Base-by-base conservation (phyloP, 2,797 vertebrate species). In the Lepilemur ruficaudatus region DNA sequence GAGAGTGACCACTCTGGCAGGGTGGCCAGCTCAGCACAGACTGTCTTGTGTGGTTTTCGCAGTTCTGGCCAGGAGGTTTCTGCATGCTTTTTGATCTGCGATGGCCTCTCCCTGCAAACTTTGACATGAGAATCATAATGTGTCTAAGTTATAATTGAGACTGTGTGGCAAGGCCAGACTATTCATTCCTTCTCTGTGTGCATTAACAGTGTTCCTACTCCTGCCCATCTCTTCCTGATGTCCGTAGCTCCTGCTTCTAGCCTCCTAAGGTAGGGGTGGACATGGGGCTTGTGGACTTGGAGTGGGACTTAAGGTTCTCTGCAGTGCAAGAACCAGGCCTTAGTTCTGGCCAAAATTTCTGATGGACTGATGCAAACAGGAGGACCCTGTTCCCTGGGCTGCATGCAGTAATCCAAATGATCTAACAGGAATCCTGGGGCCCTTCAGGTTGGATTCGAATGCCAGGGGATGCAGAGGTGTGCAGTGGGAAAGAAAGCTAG, bases 161-260 rank as follows among this genome's bases (percentile, higher is more conserved):
- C 1, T 14, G 38, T 43, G 0, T 1, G 18, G 30, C 73, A 72
- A 52, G 78, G 28, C 48, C 18, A n/a, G 7, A 41, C 52, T 61
- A 50, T 55, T 55, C 52, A 28, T 72, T 41, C 13, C 50, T 57
- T 61, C 38, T 32, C 63, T 20, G 3, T 25, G 43, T 57, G 7
- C 20, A 1, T 14, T 7, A 63, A 63, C 14, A 30, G 17, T 12
- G 35, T 72, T 59, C 75, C 23, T 48, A 1, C 32, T 35, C 50
- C 23, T 0, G 0, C 2, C 8, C 12, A 7, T 35, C 43, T 80
- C 50, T 8, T 30, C 14, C 5, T 2, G 13, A 13, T 8, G 63
- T 38, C 61, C 0, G 0, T 41, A 69, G 67, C 48, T 43, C 11
- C 0, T 7, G 35, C 41, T 18, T 28, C 30, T 28, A 52, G 50